Conservation (phyloP, 2,797 vertebrate species). For the Coccyzus lansbergi region DNA sequence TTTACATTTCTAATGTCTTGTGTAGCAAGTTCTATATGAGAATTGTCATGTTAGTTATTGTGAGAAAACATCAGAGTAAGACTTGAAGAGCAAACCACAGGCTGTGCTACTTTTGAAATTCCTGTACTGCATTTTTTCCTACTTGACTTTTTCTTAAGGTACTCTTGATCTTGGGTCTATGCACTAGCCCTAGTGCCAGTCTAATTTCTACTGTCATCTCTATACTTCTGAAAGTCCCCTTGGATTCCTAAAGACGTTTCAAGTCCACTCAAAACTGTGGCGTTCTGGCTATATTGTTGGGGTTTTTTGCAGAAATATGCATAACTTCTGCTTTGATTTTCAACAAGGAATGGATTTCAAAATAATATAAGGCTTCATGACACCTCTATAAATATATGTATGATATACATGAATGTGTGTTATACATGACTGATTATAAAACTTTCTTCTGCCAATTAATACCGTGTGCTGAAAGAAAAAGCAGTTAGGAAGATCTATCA, state of each 20-base stretch:
- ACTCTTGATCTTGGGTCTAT: background rate
- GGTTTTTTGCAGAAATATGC: background rate
- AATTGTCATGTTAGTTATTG: background rate
- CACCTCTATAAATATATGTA: background rate
- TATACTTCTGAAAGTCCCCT: background rate
- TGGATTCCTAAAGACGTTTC: background rate
- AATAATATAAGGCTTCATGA: background rate
- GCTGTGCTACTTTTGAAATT: background rate
- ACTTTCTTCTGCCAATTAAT: background rate
- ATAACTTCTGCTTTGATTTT: background rate
- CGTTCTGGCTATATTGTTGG: background rate
- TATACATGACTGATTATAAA: background rate
- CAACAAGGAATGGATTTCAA: background rate
- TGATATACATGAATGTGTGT: too few relatives aligned
- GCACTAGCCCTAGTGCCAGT: background rate
- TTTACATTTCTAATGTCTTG: background rate
- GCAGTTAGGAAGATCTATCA: background rate
- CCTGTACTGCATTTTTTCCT: background rate
- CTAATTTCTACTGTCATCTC: background rate
- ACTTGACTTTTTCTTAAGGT: background rate
- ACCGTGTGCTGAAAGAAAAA: background rate
- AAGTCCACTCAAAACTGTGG: background rate
- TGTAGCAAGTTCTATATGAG: background rate
- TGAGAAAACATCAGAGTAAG: background rate
- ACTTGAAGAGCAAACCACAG: slow-evolving; percentile 9